These are phyloP conservation scores for Ophion obscuratus DNA, from an alignment of 2,888 invertebrate genomes.

Conservation along the genomic window DNA sequence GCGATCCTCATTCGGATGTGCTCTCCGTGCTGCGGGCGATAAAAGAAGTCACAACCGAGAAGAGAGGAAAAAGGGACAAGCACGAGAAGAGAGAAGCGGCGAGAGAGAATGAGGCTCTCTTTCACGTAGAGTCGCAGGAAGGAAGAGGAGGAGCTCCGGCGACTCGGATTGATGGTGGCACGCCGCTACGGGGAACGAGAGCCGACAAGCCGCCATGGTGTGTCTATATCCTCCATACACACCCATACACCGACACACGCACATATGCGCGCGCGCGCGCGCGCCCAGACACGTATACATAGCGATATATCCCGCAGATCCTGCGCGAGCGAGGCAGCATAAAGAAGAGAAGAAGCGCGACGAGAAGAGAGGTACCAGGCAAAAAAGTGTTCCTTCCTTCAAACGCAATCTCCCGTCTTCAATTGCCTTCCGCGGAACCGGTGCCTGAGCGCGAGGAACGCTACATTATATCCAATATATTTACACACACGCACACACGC, in stretches of 20 bases:
- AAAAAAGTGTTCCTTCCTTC: conserved; percentile 72
- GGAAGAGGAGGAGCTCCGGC: conserved; percentile 61
- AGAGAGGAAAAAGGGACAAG: conserved; percentile 42
- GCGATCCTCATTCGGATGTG: conserved; percentile 45
- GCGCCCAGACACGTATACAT: conserved; percentile 1
- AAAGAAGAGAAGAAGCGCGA: conserved; percentile 1
- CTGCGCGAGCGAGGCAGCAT: conserved; percentile 24
- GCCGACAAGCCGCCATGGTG: conserved; percentile 33
- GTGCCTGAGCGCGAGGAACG: conserved; percentile 34
- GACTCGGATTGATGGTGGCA: conserved; percentile 68
- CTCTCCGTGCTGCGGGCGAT: conserved; percentile 42
- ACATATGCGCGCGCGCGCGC: background rate
- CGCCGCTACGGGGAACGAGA: conserved; percentile 65
- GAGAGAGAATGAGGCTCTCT: conserved; percentile 53
- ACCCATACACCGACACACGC: background rate
- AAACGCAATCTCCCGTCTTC: conserved; percentile 73
- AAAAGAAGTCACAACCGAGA: conserved; percentile 21
- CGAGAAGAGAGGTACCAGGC: conserved; percentile 30
- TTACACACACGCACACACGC: background rate
- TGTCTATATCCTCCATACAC: background rate
- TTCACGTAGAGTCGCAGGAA: conserved; percentile 59
- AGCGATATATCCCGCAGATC: conserved; percentile 33
- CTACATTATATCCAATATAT: background rate
- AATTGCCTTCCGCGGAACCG: conserved; percentile 72
- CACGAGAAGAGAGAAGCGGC: conserved; percentile 2